phyloP scores from a whole-genome alignment of 2,888 invertebrate genomes.

The Molorchus minor region DNA sequence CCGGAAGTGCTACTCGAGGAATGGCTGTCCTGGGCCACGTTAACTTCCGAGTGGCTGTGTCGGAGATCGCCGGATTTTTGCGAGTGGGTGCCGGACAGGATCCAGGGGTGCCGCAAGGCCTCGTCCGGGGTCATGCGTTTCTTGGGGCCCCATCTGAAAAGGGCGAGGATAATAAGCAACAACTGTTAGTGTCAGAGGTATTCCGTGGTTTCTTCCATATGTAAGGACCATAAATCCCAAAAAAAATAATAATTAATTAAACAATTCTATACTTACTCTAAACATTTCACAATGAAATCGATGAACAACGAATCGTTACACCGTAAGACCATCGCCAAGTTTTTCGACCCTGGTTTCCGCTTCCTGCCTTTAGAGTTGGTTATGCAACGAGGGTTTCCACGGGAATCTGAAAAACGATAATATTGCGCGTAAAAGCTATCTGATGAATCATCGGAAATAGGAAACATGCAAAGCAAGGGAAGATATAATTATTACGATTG shows the following conservation, averaged over 20 bases:
- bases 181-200: too few species aligned
- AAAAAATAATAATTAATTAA: too few species aligned
- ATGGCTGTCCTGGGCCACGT: conserved; percentile 56
- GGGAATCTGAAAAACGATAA: conserved; percentile 75
- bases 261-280: conserved; percentile 89
- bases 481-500: too few species aligned
- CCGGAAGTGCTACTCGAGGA: conserved; percentile 59
- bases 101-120: conserved; percentile 88
- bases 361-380: conserved; percentile 95
- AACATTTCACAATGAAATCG: conserved; percentile 88
- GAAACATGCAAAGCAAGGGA: background rate
- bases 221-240: too few species aligned
- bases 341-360: conserved; percentile 85
- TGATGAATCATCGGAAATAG: background rate
- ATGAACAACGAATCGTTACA: conserved; percentile 89
- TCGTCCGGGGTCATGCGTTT: conserved; percentile 92
- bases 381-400: conserved; percentile 88
- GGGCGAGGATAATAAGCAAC: too few species aligned
- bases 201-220: too few species aligned
- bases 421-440: background rate
- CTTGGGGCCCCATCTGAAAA: conserved; percentile 89
- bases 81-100: conserved; percentile 61
- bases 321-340: conserved; percentile 81
- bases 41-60: conserved; percentile 65
- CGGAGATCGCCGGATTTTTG: conserved; percentile 61